Base-by-base conservation (phyloP, 2,113 vertebrate species). In the Poecilia latipinna region DNA sequence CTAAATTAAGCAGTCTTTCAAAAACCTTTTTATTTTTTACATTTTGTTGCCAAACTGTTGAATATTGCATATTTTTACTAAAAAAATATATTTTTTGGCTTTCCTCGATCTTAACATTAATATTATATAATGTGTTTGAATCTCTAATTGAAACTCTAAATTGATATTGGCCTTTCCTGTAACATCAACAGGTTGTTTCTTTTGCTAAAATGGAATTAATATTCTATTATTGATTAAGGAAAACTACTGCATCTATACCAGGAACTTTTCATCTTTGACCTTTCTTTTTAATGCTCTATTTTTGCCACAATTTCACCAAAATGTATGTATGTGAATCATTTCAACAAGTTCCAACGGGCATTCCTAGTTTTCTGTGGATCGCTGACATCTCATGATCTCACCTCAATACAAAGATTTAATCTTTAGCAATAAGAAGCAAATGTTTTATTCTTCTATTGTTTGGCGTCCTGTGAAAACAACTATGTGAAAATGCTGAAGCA, bases 381-480 rank as follows among this genome's bases (percentile, higher is more conserved):
- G 2, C 1, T 51, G 4, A 51, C 17, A 8, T 31, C 63, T 64
- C 72, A n/a, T 31, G 17, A 70, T 63, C 22, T 80, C 44, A 44
- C 31, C 61, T 37, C 33, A 39, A 66, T 74, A 66, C 79, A 80
- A 22, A 79, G 71, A 82, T 39, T 37, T 86, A 35, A 72, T 85
- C 44, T 71, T 33, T 75, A 61, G 54, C 48, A 67, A 65, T 61
- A n/a, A 78, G 63, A 75, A 77, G 78, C 65, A 42, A 70, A 82
- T 77, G 68, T 83, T 78, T 65, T 67, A 66, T 81, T 89, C 88
- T 31, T 80, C 39, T 33, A 65, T 82, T 84, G 65, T 82, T 82
- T 82, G 66, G 84, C 70, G 74, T 71, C 86, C 70, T 66, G 80
- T 85, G 74, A 31, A 17, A 32, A 61, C 57, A 65, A 75, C 19